Percentiles rank a stretch among this genome's conserved stretches.
Evolutionary conservation across 2,888 invertebrate genomes (phyloP).

Genomic region (Mesorhabditis spiculigera): DNA sequence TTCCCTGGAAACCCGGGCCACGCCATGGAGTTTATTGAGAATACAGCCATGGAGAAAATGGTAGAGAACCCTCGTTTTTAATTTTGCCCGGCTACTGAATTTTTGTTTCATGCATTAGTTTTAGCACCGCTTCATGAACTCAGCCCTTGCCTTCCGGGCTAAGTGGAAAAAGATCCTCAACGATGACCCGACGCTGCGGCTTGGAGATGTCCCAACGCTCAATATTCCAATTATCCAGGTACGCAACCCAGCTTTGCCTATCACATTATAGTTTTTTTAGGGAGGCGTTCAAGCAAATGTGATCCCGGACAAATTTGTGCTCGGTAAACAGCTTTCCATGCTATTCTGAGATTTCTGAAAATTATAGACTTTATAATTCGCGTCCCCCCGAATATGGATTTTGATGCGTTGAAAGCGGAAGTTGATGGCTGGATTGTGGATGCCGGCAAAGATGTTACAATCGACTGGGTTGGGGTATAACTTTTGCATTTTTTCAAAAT

Average conservation of each 20-base stretch:
- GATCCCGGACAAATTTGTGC: conserved; percentile 76
- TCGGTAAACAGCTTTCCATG: conserved; percentile 66
- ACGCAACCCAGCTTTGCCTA: neutral
- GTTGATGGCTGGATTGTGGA: neutral
- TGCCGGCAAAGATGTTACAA: neutral
- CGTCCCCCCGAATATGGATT: neutral
- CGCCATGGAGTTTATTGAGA: conserved; percentile 75
- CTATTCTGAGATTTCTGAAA: neutral
- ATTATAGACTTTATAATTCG: neutral
- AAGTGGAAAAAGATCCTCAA: conserved; percentile 29
- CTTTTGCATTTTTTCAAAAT: neutral
- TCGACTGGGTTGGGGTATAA: neutral
- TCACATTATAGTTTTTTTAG: neutral
- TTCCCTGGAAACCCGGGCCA: conserved; percentile 81
- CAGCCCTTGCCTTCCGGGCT: conserved; percentile 30
- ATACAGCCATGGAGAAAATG: conserved; percentile 67
- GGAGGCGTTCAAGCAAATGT: conserved; percentile 82
- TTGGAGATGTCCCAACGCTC: conserved; percentile 81
- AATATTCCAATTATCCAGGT: conserved; percentile 74
- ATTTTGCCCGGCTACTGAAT: neutral
- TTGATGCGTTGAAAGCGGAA: neutral
- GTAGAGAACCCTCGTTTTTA: conserved; percentile 5
- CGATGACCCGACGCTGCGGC: conserved; percentile 66
- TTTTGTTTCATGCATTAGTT: conserved; percentile 6
- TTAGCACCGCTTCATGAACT: conserved; percentile 30